Percentiles rank a stretch among this genome's conserved stretches.
Evolutionary conservation across 2,888 invertebrate species (phyloP).

Genomic region (Limnephilus auricula): DNA sequence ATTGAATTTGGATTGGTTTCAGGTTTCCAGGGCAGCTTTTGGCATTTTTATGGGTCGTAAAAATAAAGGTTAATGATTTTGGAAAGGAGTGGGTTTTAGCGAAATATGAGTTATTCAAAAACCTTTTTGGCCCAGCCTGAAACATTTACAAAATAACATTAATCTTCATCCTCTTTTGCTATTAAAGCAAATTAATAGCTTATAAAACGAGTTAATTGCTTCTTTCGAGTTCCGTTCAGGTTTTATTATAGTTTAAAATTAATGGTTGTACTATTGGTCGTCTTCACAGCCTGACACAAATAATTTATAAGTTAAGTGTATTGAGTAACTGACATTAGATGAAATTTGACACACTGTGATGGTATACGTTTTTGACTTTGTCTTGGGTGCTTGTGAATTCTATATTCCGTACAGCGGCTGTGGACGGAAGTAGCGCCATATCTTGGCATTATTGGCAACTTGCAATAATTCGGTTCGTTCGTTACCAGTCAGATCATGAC

Average conservation of each 20-base stretch:
- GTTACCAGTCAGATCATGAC: no score
- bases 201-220: neutral
- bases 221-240: neutral
- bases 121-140: neutral
- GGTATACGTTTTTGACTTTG: neutral
- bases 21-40: conserved; percentile 14
- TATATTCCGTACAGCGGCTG: no score
- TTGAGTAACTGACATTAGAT: no score
- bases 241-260: neutral
- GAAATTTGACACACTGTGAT: no score
- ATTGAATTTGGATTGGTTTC: conserved; percentile 28
- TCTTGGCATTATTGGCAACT: no score
- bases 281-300: neutral
- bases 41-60: conserved; percentile 35
- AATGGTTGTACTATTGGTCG: neutral
- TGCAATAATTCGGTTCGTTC: no score
- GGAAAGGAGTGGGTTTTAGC: conserved; percentile 4
- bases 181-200: neutral
- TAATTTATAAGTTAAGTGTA: neutral
- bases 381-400: neutral
- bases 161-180: conserved; percentile 12
- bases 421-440: no score
- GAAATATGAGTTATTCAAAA: conserved; percentile 22
- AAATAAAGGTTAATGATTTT: conserved; percentile 33
- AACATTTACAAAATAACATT: conserved; percentile 23